Evolutionary conservation across 2,113 vertebrate genomes (phyloP), one percentile per base, ranked within the genome.

Genomic region (Pelodiscus sinensis): DNA sequence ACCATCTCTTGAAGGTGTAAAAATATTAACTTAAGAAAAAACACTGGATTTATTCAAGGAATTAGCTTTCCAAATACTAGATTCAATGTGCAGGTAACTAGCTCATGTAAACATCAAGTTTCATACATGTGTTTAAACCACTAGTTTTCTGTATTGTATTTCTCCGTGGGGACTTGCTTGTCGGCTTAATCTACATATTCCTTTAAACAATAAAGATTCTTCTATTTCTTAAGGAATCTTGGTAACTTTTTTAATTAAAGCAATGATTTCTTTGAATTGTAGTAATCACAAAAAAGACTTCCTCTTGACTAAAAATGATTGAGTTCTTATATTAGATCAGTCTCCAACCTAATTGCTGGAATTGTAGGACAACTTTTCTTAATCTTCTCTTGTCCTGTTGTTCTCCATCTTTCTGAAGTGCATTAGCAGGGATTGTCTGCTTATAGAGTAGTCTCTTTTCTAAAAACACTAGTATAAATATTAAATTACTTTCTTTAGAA

Each of bases 141-240:
- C 95, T 97, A 95, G 95, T 94, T 96, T 94, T 95, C 89, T 95
- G 97, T 95, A 97, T 90, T 90, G 92, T 97, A 93, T 96, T 97
- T 94, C 94, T 98, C 90, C 7, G 0, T 96, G 95, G 95, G 95
- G 97, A 97, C 94, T 93, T 97, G 92, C 93, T 90, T 98, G 95
- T 97, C 94, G 95, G 90, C 94, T 96, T 97, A 95, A 95, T 97
- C 94, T 97, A 95, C 79, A 83, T 95, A 94, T 77, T 98, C 94
- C 97, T 97, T 96, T 96, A 94, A 97, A 97, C 97, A 98, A 98
- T 98, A 98, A 98, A 98, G 95, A 96, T 96, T 96, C 82, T 97
- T 97, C 95, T 97, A 81, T 98, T 98, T 98, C 97, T 96, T 97
- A 97, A 98, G 96, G 94, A 97, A 97, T 94, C 79, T 95, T 97